Percentiles rank a stretch among this genome's conserved stretches.
Conservation (phyloP, 2,113 vertebrate species). For the Monarcha castaneiventris region DNA sequence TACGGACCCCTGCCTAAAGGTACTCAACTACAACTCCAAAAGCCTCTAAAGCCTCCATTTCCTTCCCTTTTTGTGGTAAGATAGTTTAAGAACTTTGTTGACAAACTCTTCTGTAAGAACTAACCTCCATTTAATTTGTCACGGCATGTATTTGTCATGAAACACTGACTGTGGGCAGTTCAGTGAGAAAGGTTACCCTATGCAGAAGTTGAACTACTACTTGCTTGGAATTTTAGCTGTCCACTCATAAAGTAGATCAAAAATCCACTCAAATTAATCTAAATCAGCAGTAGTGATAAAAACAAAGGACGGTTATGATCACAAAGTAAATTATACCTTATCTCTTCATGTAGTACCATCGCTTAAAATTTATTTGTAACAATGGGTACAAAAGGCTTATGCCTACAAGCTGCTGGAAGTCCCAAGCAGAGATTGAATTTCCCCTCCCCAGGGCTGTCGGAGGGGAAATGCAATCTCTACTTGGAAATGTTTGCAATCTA, state of each 20-base stretch:
- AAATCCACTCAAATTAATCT: neutral
- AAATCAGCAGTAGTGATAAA: neutral
- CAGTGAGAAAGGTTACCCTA: neutral
- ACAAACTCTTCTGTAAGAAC: neutral
- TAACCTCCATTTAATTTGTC: neutral
- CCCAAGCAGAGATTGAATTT: neutral
- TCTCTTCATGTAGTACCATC: neutral
- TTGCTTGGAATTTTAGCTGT: neutral
- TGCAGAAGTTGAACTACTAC: neutral
- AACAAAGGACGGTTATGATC: neutral
- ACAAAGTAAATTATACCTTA: neutral
- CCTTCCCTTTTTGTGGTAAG: neutral
- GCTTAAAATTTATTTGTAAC: neutral
- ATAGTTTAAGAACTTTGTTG: neutral
- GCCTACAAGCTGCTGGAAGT: neutral
- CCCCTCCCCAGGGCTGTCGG: neutral
- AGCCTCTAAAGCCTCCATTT: accelerated
- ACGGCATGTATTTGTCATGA: neutral
- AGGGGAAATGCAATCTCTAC: neutral
- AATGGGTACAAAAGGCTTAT: neutral
- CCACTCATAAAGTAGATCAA: neutral
- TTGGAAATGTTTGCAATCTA: neutral
- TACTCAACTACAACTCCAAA: neutral
- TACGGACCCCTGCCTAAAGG: neutral
- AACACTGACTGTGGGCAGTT: neutral